Evolutionary conservation across 1,140 invertebrate genomes (phyloP), one percentile per base, ranked within the genome.

Genomic region (Bombus ignitus): DNA sequence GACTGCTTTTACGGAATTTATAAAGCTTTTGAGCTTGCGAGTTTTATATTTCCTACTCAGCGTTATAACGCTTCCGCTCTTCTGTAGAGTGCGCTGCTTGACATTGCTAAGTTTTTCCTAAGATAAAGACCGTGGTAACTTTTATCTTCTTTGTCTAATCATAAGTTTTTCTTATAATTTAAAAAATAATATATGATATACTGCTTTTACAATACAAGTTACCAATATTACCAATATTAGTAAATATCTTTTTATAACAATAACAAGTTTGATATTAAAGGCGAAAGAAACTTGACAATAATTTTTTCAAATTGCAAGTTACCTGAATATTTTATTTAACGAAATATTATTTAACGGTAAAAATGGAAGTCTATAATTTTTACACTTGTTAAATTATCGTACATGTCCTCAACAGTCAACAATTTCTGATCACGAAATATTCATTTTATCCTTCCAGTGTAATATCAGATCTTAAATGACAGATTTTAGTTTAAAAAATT

Each of bases 81-180:
- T 72, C 47, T 57, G 80, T 53, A 90, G 89, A 87, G 89, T 65
- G 87, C 90, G 81, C 87, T 57, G 3, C 44, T 66, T 65, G 70
- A 37, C 18, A 28, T 37, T 78, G 37, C 81, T 35, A 8, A 15
- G 18, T 5, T 25, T 32, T 15, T n/a, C 18, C 3, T 3, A 18
- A 12, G 62, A 39, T 37, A 39, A 59, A 28, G 47, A 72, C 32
- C 35, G 13, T 59, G 47, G 3, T 25, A 65, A 44, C 4, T 6
- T 37, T 47, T 9, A n/a, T 4, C 9, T 44, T 70, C 37, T 18
- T 37, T 37, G 6, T 59, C 32, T 39, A 28, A 5, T 71, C 22
- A 28, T 1, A 10, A 70, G 12, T 2, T 22, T 39, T 22, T 37
- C 32, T 18, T 35, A 22, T 25, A 37, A 9, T 35, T 68, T 10